phyloP scores from a whole-genome alignment of 2,888 invertebrate species.

The Troides helena region DNA sequence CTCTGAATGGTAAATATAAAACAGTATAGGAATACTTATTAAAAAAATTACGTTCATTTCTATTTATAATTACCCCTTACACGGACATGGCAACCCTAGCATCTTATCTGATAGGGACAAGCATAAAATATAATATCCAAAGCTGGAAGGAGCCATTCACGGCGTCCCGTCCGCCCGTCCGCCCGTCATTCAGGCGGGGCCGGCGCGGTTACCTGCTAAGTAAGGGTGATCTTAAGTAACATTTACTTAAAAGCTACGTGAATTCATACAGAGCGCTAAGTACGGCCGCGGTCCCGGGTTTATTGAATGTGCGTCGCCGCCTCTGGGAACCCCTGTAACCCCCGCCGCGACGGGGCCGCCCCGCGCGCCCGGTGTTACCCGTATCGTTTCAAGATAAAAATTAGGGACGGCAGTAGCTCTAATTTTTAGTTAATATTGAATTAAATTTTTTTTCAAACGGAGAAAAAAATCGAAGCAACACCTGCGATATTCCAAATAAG shows the following conservation, averaged over 20 bases:
- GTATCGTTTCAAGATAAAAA: too few relatives aligned
- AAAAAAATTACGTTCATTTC: not conserved
- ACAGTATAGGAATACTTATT: not conserved
- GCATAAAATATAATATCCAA: slow-evolving; percentile 25
- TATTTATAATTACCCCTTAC: not conserved
- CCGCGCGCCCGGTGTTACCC: too few relatives aligned
- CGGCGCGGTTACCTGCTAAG: slow-evolving; percentile 18
- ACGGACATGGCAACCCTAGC: slow-evolving; percentile 1
- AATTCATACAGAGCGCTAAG: slow-evolving; percentile 23
- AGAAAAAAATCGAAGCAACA: too few relatives aligned
- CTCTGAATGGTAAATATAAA: too few relatives aligned
- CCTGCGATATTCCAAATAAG: too few relatives aligned
- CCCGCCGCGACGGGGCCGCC: too few relatives aligned
- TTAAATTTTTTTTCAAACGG: too few relatives aligned
- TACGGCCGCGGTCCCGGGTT: slow-evolving; percentile 14
- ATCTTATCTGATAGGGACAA: slow-evolving; percentile 8
- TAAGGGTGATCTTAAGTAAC: slow-evolving; percentile 25
- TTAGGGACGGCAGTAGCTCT: too few relatives aligned
- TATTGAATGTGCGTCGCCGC: slow-evolving; percentile 16
- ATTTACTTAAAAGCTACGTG: slow-evolving; percentile 29
- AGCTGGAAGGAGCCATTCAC: slow-evolving; percentile 11
- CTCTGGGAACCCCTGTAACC: too few relatives aligned
- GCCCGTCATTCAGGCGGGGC: not conserved
- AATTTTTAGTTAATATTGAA: too few relatives aligned
- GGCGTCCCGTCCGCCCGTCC: not conserved